Evolutionary conservation across 2,888 invertebrate genomes (phyloP).

Genomic region (Antitype chi): DNA sequence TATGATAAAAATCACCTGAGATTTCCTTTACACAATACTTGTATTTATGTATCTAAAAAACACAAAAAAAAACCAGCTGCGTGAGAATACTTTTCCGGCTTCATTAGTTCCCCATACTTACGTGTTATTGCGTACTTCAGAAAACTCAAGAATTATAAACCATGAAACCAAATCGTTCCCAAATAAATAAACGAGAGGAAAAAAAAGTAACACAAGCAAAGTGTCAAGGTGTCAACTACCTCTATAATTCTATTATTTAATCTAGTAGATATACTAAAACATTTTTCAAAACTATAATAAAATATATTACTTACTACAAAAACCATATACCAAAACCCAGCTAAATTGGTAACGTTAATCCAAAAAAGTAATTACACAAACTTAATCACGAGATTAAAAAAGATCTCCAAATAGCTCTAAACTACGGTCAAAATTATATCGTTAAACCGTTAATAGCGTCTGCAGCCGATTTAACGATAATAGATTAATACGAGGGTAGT

Average conservation of each 20-base stretch:
- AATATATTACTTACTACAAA: conserved; percentile 7
- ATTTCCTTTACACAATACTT: too few relatives aligned
- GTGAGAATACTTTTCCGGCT: neutral
- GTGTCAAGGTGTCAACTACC: too few relatives aligned
- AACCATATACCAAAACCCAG: conserved; percentile 13
- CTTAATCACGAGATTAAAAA: conserved; percentile 55
- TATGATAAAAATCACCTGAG: too few relatives aligned
- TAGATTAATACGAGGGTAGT: conserved; percentile 75
- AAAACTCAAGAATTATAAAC: too few relatives aligned
- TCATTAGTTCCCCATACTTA: too few relatives aligned
- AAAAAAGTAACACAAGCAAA: neutral
- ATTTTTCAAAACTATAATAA: neutral
- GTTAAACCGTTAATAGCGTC: conserved; percentile 73
- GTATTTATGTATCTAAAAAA: too few relatives aligned
- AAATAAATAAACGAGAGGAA: too few relatives aligned
- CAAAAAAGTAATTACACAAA: conserved; percentile 59
- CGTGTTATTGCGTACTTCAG: too few relatives aligned
- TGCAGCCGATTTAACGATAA: conserved; percentile 78
- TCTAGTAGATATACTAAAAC: neutral
- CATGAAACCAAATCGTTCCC: too few relatives aligned
- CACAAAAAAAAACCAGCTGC: too few relatives aligned
- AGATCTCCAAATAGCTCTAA: conserved; percentile 48
- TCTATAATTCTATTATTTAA: too few relatives aligned
- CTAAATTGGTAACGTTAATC: conserved; percentile 36
- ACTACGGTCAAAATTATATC: conserved; percentile 59